Evolutionary conservation across 2,113 vertebrate species (phyloP).

Genomic region (Oreochromis niloticus): DNA sequence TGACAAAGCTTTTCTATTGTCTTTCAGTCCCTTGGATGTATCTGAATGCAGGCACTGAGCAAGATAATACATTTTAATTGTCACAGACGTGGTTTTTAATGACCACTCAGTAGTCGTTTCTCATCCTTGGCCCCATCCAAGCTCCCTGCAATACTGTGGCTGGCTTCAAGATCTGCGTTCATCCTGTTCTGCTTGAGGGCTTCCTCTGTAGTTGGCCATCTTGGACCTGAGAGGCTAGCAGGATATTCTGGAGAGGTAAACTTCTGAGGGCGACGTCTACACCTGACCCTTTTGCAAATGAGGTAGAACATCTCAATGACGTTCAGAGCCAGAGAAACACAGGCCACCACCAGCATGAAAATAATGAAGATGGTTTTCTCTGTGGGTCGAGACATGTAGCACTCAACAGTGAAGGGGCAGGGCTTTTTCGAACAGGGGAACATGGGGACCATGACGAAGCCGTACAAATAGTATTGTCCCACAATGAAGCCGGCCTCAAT

Average conservation of each 20-base stretch:
- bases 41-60: background rate
- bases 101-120: conserved; percentile 45
- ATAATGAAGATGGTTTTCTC: conserved; percentile 84
- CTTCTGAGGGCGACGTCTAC: background rate
- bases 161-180: conserved; percentile 62
- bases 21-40: background rate
- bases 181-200: conserved; percentile 59
- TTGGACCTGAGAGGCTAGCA: background rate
- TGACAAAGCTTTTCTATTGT: background rate
- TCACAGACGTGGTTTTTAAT: background rate
- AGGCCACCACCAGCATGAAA: conserved; percentile 78
- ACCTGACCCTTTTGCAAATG: conserved; percentile 50
- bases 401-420: conserved; percentile 79
- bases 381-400: conserved; percentile 81
- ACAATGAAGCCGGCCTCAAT: conserved; percentile 75
- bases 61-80: background rate
- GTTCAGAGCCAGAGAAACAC: conserved; percentile 73
- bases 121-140: conserved; percentile 68
- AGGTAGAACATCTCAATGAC: conserved; percentile 75
- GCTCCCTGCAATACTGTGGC: conserved; percentile 50
- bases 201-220: background rate
- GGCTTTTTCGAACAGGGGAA: conserved; percentile 73
- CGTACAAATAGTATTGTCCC: conserved; percentile 80
- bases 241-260: conserved; percentile 26
- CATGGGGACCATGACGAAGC: conserved; percentile 76